phyloP scores from a whole-genome alignment of 2,113 vertebrate genomes.

The Rana temporaria region DNA sequence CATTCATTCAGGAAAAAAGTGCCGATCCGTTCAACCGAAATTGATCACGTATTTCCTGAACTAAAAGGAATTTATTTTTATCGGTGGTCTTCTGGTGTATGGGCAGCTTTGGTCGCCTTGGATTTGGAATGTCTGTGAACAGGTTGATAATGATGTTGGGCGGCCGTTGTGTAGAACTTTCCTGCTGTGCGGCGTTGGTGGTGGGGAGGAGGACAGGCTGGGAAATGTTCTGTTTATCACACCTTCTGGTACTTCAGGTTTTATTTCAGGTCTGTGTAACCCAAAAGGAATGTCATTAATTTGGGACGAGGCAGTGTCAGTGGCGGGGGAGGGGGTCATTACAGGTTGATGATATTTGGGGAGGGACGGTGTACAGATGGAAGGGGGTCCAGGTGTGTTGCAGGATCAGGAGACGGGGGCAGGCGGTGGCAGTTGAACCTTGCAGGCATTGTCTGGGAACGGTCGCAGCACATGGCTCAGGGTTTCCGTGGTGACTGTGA shows the following conservation, averaged over 20 bases:
- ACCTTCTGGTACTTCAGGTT: conserved; percentile 12
- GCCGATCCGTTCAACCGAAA: no score
- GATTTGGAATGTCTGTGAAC: not conserved
- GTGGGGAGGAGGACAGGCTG: not conserved
- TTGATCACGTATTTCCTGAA: no score
- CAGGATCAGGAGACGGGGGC: not conserved
- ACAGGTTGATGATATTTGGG: conserved; percentile 79
- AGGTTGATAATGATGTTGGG: not conserved
- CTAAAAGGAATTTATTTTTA: no score
- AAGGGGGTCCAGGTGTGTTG: conserved; percentile 10
- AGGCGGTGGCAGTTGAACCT: conserved; percentile 47
- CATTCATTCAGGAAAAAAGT: no score
- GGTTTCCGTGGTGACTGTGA: conserved; percentile 56
- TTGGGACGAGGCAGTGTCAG: conserved; percentile 81
- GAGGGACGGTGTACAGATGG: conserved; percentile 60
- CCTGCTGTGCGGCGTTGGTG: not conserved
- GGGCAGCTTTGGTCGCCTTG: no score
- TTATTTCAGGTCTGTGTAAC: conserved; percentile 72
- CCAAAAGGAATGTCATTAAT: conserved; percentile 86
- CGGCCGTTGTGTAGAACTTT: not conserved
- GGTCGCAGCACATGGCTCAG: conserved; percentile 46
- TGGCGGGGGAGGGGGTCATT: conserved; percentile 78
- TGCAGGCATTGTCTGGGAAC: conserved; percentile 52
- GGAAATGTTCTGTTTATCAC: not conserved
- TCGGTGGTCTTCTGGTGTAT: no score